Conservation (phyloP, 2,797 vertebrate species). For the Macroramphosus scolopax region DNA sequence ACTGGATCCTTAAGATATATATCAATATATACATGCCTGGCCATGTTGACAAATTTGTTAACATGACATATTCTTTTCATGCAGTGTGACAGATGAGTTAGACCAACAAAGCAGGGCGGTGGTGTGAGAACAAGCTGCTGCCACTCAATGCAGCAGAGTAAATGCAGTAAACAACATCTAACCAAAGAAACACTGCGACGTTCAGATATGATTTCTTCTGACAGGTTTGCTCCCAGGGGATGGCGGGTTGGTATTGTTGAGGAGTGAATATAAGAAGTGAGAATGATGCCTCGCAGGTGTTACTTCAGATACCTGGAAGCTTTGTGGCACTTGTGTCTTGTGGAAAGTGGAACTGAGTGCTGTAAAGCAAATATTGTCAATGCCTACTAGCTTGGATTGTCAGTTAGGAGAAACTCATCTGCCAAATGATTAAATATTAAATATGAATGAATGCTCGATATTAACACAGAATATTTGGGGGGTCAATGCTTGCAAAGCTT, state of each 20-base stretch:
- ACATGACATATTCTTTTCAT: background rate
- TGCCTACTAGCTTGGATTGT: no score
- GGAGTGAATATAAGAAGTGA: conserved; percentile 9
- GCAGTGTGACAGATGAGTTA: background rate
- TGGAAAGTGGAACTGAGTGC: no score
- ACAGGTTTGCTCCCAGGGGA: conserved; percentile 35
- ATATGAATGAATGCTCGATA: no score
- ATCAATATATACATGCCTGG: no score
- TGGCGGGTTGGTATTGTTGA: conserved; percentile 7
- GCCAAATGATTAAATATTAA: no score
- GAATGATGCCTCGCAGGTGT: conserved; percentile 4
- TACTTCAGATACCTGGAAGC: background rate
- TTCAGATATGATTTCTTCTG: conserved; percentile 26
- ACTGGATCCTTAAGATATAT: no score
- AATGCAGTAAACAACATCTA: conserved; percentile 12
- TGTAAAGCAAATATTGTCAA: no score
- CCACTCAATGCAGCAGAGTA: no score
- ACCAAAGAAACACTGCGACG: conserved; percentile 33
- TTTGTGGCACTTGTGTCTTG: background rate
- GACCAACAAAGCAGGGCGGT: conserved; percentile 1
- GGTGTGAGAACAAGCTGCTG: conserved; percentile 4
- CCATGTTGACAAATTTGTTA: background rate
- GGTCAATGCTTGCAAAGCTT: no score
- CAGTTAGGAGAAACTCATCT: no score
- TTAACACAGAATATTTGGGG: no score